Conservation (phyloP, 1,140 invertebrate genomes). For the Lordiphosa mommai region DNA sequence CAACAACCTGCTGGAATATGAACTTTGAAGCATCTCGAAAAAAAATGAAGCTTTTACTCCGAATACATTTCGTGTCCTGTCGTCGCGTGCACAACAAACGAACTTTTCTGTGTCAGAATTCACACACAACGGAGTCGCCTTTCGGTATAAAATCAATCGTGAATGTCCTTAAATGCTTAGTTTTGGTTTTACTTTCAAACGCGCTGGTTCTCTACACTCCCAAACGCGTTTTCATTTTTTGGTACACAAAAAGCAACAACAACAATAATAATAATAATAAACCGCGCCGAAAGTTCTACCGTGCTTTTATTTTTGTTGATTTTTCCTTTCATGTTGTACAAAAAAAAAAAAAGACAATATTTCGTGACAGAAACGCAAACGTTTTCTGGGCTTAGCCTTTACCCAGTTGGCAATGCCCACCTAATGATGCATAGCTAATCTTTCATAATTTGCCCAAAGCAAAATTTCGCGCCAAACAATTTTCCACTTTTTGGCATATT, state of each 20-base stretch:
- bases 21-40: slow-evolving; percentile 7
- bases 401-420: slow-evolving; percentile 13
- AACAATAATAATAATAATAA: slow-evolving; percentile 29
- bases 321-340: slow-evolving; percentile 10
- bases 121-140: slow-evolving; percentile 8
- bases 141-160: slow-evolving; percentile 79
- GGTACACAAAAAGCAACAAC: slow-evolving; percentile 29
- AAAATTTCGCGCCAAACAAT: slow-evolving; percentile 42
- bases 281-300: slow-evolving; percentile 27
- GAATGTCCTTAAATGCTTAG: slow-evolving; percentile 77
- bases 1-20: slow-evolving; percentile 66
- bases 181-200: slow-evolving; percentile 68
- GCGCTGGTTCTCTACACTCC: slow-evolving; percentile 46
- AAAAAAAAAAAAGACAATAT: slow-evolving; percentile 32
- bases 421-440: slow-evolving; percentile 53
- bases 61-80: slow-evolving; percentile 33
- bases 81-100: slow-evolving; percentile 8
- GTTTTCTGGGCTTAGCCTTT: slow-evolving; percentile 25
- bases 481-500: slow-evolving; percentile 54
- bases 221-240: slow-evolving; percentile 32
- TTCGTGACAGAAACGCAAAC: slow-evolving; percentile 29
- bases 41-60: slow-evolving; percentile 52
- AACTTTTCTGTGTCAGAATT: slow-evolving; percentile 60
- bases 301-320: slow-evolving; percentile 19
- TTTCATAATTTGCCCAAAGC: slow-evolving; percentile 37